Evolutionary conservation across 2,797 vertebrate genomes (phyloP).

Genomic region (Sebastes vulpes): DNA sequence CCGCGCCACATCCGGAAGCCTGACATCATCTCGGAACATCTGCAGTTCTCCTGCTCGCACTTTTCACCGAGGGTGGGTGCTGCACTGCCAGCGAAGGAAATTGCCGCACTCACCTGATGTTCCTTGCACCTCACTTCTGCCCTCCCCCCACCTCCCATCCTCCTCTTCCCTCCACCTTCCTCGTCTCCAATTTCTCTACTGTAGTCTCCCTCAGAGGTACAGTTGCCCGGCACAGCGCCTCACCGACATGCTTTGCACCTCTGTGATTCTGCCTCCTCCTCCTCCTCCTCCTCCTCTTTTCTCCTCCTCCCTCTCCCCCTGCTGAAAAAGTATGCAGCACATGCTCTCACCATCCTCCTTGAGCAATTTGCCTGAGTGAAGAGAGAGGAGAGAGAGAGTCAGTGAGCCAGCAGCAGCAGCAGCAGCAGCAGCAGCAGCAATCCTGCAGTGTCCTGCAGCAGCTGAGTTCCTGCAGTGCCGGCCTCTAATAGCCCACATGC

Average conservation of each 20-base stretch:
- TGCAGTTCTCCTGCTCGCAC: slow-evolving; percentile 82
- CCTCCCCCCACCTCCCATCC: slow-evolving; percentile 57
- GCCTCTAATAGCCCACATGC: slow-evolving; percentile 63
- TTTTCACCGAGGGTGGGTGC: slow-evolving; percentile 73
- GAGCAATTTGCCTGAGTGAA: slow-evolving; percentile 81
- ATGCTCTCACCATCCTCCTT: slow-evolving; percentile 82
- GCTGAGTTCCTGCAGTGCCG: slow-evolving; percentile 86
- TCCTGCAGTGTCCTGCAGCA: slow-evolving; percentile 89
- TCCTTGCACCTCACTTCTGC: slow-evolving; percentile 75
- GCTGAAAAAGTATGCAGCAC: slow-evolving; percentile 83
- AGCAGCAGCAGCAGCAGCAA: slow-evolving; percentile 75
- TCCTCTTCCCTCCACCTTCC: slow-evolving; percentile 53
- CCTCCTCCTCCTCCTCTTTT: neutral
- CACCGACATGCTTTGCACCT: slow-evolving; percentile 78
- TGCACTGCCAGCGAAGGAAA: slow-evolving; percentile 80
- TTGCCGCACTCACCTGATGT: slow-evolving; percentile 90
- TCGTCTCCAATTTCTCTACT: slow-evolving; percentile 74
- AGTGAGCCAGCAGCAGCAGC: slow-evolving; percentile 70
- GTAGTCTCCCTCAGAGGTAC: slow-evolving; percentile 76
- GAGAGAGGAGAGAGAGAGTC: slow-evolving; percentile 46
- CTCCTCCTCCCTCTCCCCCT: slow-evolving; percentile 7
- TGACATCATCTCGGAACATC: slow-evolving; percentile 86
- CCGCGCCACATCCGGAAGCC: slow-evolving; percentile 67
- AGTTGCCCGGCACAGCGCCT: slow-evolving; percentile 71
- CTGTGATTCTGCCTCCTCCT: slow-evolving; percentile 39